Percentiles rank a stretch among this genome's conserved stretches.
Conservation (phyloP, 2,797 vertebrate species). For the Diglossa cyanea region DNA sequence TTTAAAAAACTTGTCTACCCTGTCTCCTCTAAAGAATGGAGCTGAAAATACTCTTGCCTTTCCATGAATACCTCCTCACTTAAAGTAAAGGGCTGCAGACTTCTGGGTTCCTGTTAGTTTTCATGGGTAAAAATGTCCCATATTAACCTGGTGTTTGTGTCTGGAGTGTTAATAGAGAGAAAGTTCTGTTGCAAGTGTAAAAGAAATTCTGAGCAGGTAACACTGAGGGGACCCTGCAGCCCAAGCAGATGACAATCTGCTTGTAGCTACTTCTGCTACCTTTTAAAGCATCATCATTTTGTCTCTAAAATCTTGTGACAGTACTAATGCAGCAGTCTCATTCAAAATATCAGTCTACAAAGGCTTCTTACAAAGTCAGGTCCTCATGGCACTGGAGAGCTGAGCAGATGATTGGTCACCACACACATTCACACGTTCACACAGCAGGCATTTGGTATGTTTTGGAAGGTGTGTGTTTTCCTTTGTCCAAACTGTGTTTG, state of each 20-base stretch:
- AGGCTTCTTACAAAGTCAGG: neutral
- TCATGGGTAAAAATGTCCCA: neutral
- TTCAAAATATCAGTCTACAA: neutral
- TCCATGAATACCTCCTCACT: neutral
- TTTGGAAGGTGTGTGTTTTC: neutral
- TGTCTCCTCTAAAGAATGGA: neutral
- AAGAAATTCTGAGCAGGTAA: neutral
- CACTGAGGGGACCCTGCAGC: neutral
- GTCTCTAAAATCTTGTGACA: neutral
- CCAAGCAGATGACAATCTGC: neutral
- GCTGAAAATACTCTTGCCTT: neutral
- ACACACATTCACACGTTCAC: neutral
- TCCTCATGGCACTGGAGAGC: neutral
- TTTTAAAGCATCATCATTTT: neutral
- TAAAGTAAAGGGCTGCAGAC: neutral
- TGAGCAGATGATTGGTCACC: neutral
- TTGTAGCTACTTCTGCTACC: neutral
- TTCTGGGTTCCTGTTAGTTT: neutral
- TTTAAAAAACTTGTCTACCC: constrained; percentile 16
- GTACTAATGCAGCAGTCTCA: neutral
- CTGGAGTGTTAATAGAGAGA: neutral
- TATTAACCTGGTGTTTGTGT: neutral
- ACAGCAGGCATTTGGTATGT: neutral
- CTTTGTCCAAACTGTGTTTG: neutral
- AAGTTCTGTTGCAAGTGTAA: neutral